Percentiles rank a stretch among this genome's conserved stretches.
These are phyloP conservation scores for Scaeva pyrastri DNA, from an alignment of 2,888 invertebrate genomes.

Conservation along the genomic window DNA sequence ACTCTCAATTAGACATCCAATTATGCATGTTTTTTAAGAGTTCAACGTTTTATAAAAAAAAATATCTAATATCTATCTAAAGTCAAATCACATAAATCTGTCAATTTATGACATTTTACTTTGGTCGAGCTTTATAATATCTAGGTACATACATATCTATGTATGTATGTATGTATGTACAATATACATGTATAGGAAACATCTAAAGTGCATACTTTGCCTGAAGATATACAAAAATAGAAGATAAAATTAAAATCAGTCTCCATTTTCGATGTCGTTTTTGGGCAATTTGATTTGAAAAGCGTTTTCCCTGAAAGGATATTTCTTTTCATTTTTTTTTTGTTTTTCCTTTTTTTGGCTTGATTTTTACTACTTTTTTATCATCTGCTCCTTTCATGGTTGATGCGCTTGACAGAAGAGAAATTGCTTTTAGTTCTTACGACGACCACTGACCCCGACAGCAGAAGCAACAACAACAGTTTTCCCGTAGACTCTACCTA, in stretches of 20 bases:
- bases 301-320: conserved; percentile 81
- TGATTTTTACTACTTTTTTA: conserved; percentile 26
- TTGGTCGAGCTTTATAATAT: conserved; percentile 29
- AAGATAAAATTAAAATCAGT: conserved; percentile 58
- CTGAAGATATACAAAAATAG: conserved; percentile 25
- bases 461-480: conserved; percentile 42
- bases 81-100: conserved; percentile 53
- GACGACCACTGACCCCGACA: conserved; percentile 43
- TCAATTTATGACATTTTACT: conserved; percentile 59
- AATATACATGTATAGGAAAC: too few relatives aligned
- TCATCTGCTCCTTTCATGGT: conserved; percentile 68
- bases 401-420: conserved; percentile 74
- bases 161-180: too few relatives aligned
- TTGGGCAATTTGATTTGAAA: conserved; percentile 82
- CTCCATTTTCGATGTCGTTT: conserved; percentile 77
- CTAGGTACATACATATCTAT: too few relatives aligned
- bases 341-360: conserved; percentile 35
- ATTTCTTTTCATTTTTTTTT: conserved; percentile 56
- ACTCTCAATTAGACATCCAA: conserved; percentile 63
- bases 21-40: conserved; percentile 37
- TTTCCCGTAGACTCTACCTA: conserved; percentile 46
- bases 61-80: conserved; percentile 3
- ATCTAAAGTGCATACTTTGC: conserved; percentile 64
- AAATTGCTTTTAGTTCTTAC: conserved; percentile 74
- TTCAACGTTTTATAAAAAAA: conserved; percentile 28